These are phyloP conservation scores for Sturnus vulgaris DNA, from an alignment of 2,113 vertebrate species.

Conservation along the genomic window DNA sequence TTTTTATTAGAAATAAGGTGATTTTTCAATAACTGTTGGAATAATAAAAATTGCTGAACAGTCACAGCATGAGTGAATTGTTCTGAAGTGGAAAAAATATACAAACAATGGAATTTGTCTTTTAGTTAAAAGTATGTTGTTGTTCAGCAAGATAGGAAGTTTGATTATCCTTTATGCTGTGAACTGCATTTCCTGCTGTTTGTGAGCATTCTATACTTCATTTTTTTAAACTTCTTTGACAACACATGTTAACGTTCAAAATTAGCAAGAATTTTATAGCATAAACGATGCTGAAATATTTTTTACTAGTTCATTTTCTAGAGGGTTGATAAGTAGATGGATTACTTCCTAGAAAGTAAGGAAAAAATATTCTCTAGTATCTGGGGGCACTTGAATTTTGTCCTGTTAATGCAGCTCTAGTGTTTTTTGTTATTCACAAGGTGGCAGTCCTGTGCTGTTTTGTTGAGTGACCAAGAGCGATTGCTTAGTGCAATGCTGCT, in stretches of 20 bases:
- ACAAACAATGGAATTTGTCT: not conserved
- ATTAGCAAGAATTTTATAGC: not conserved
- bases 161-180: not conserved
- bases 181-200: not conserved
- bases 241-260: not conserved
- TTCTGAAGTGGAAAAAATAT: not conserved
- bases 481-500: not conserved
- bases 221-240: not conserved
- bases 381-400: not conserved
- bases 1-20: not conserved
- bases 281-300: not conserved
- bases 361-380: not conserved
- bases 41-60: not conserved
- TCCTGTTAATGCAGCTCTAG: not conserved
- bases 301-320: not conserved
- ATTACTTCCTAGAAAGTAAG: not conserved
- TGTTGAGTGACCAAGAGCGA: not conserved
- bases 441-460: constrained; percentile 48
- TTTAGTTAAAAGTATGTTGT: not conserved
- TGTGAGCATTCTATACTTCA: not conserved
- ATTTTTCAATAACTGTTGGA: not conserved
- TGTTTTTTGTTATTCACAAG: not conserved
- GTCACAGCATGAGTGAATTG: not conserved
- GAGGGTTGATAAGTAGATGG: not conserved
- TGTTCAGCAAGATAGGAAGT: not conserved